phyloP scores from a whole-genome alignment of 2,888 invertebrate species.

The Xiphydria camelus region DNA sequence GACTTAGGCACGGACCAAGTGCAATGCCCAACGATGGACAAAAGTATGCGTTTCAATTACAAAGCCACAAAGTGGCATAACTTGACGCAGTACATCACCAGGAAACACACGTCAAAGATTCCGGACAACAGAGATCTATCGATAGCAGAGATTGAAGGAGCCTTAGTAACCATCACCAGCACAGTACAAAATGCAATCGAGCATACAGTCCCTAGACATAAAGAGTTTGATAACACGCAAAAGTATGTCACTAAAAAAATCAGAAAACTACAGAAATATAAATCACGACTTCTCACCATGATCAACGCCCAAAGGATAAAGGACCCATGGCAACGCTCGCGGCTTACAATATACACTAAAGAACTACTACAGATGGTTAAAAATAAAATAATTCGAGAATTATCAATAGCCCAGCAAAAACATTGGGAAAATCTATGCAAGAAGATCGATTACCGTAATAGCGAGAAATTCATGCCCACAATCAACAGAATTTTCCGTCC shows the following conservation, averaged over 20 bases:
- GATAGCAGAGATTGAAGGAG: neutral
- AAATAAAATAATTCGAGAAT: too few relatives aligned
- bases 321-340: too few relatives aligned
- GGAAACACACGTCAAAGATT: neutral
- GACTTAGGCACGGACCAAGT: neutral
- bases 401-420: too few relatives aligned
- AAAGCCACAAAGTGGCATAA: neutral
- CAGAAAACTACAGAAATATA: neutral
- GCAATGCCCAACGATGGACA: neutral
- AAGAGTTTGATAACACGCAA: neutral
- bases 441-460: slow-evolving; percentile 3
- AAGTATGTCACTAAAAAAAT: neutral
- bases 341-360: too few relatives aligned
- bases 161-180: neutral
- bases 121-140: neutral
- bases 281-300: neutral
- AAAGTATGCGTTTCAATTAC: neutral
- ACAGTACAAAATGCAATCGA: neutral
- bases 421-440: too few relatives aligned
- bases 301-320: neutral
- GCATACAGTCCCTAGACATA: neutral
- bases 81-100: neutral
- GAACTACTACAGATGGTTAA: too few relatives aligned
- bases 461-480: slow-evolving; percentile 6
- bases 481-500: slow-evolving; percentile 10